phyloP scores from a whole-genome alignment of 2,888 invertebrate genomes.

The Nemotelus pantherinus region DNA sequence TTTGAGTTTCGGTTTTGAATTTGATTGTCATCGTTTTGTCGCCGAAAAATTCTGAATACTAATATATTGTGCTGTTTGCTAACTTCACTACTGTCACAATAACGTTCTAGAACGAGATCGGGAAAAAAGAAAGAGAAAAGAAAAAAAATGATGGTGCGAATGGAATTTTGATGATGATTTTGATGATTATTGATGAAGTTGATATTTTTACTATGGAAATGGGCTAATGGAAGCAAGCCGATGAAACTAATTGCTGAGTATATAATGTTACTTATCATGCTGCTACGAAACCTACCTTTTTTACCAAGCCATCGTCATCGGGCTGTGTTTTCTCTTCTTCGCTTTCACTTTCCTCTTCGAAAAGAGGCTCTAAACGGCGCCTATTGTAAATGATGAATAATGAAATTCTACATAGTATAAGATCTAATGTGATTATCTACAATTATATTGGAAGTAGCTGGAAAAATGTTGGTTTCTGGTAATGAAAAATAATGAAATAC shows the following conservation, averaged over 20 bases:
- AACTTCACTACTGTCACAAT: conserved; percentile 65
- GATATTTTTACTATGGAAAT: not conserved
- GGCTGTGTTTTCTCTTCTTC: conserved; percentile 65
- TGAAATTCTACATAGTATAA: conserved; percentile 28
- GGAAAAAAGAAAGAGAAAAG: conserved; percentile 52
- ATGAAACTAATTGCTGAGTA: no score
- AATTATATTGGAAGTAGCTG: not conserved
- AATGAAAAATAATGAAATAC: not conserved
- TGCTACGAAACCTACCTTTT: conserved; percentile 53
- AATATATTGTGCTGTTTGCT: conserved; percentile 45
- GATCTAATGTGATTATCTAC: not conserved
- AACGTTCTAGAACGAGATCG: conserved; percentile 60
- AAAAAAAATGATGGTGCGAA: conserved; percentile 48
- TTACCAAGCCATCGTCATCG: conserved; percentile 62
- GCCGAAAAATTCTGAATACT: no score
- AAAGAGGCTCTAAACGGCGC: conserved; percentile 81
- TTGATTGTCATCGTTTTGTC: conserved; percentile 22
- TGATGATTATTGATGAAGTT: conserved; percentile 1
- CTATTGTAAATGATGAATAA: conserved; percentile 65
- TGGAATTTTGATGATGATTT: conserved; percentile 32
- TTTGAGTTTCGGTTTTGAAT: conserved; percentile 57
- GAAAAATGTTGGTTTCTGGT: not conserved
- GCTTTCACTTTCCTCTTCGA: conserved; percentile 84
- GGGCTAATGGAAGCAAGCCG: no score
- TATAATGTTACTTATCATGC: conserved; percentile 33